phyloP scores from a whole-genome alignment of 1,140 invertebrate genomes.

The Centruroides sculpturatus region DNA sequence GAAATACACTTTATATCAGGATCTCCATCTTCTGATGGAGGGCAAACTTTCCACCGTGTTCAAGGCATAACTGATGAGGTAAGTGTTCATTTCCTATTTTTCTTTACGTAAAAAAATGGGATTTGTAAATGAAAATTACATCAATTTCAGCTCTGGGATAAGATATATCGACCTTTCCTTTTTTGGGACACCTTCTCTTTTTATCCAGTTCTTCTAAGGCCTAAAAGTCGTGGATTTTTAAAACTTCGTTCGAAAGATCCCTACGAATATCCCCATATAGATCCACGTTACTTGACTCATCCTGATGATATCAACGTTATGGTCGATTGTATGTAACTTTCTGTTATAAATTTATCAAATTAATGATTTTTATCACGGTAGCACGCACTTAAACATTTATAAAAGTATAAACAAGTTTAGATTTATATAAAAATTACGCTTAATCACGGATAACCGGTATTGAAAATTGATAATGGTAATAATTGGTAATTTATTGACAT shows the following conservation, averaged over 20 bases:
- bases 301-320: conserved; percentile 49
- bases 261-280: conserved; percentile 57
- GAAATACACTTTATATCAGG: conserved; percentile 87
- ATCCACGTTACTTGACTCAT: conserved; percentile 58
- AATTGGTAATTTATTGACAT: too few relatives aligned
- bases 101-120: too few relatives aligned
- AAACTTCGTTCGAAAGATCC: conserved; percentile 38
- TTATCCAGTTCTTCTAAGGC: conserved; percentile 50
- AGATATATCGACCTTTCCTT: conserved; percentile 3
- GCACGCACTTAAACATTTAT: too few relatives aligned
- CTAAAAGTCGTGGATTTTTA: conserved; percentile 54
- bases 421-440: too few relatives aligned
- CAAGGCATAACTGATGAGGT: conserved; percentile 18
- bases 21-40: conserved; percentile 72
- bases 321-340: conserved; percentile 25
- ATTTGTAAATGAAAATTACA: too few relatives aligned
- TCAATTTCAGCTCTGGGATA: conserved; percentile 9
- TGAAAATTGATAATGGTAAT: too few relatives aligned
- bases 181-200: conserved; percentile 40
- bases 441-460: too few relatives aligned
- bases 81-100: not conserved
- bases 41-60: conserved; percentile 28
- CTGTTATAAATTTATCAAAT: too few relatives aligned
- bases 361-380: too few relatives aligned
- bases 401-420: too few relatives aligned